These are phyloP conservation scores for Notechis scutatus DNA, from an alignment of 2,113 vertebrate species.

Conservation along the genomic window DNA sequence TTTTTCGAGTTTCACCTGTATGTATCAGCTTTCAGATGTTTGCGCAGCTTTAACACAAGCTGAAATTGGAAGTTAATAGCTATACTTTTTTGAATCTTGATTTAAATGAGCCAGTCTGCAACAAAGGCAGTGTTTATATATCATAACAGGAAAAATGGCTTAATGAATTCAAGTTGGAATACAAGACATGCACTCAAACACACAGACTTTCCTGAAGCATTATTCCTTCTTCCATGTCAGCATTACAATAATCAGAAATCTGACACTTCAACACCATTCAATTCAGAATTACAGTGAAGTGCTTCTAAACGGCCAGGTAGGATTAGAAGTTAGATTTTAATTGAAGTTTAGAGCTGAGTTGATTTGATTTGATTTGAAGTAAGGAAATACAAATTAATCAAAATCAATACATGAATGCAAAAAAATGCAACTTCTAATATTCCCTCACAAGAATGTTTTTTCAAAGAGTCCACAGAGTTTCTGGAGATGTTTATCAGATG, in stretches of 20 bases:
- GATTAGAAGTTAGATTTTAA: background rate
- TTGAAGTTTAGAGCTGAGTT: background rate
- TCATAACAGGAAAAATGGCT: background rate
- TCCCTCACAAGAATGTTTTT: background rate
- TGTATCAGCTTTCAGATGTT: background rate
- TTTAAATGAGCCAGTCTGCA: background rate
- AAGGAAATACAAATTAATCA: background rate
- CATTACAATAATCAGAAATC: background rate
- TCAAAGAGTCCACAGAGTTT: background rate
- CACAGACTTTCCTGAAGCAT: background rate
- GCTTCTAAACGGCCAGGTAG: background rate
- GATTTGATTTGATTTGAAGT: background rate
- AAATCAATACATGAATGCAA: background rate
- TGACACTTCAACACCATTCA: background rate
- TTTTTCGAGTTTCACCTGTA: background rate
- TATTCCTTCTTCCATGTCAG: background rate
- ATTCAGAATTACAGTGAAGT: background rate
- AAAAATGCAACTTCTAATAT: background rate
- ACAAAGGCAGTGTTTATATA: background rate
- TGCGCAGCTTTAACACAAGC: background rate
- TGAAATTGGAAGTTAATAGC: background rate
- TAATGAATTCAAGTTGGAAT: background rate
- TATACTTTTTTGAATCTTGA: background rate
- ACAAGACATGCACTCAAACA: background rate
- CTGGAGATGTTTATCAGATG: background rate